Evolutionary conservation across 2,797 vertebrate genomes (phyloP), one percentile per base, ranked within the genome.

Genomic region (Scolopax rusticola): DNA sequence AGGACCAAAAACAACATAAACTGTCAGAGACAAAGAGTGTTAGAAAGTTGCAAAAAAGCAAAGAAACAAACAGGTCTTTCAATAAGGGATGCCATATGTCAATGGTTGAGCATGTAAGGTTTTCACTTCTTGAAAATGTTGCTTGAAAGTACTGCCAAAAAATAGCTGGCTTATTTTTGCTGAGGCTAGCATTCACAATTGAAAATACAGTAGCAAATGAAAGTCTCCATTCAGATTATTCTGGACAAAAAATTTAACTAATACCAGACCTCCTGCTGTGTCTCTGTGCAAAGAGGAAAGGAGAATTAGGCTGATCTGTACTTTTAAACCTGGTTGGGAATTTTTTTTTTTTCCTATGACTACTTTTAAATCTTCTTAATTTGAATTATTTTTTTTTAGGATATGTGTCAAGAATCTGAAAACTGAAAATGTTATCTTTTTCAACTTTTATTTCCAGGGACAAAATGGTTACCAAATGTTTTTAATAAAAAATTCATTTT

Each of bases 401-500:
- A 18, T 33, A n/a, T 2, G 0, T 32, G 7, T 33, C 4, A 60
- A 75, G 21, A 69, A 48, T 43, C 11, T 32, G 11, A 75, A 45
- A 6, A 24, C 6, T 30, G 18, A 76, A 91, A 69, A 17, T 47
- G 2, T 33, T 73, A 19, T 2, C 1, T 45, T 33, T 68, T 71
- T 32, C 8, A 43, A 9, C 4, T 36, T 64, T 68, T 32, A 12
- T 85, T 83, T 87, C 60, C 20, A n/a, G 6, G 4, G 28, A 80
- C 59, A 73, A 73, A 43, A 3, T 9, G 2, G 1, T 17, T 74
- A 13, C 2, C 5, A 57, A 9, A 43, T 30, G 0, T 19, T 80
- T 80, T 48, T 50, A 36, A 45, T 14, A 19, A 38, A 83, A 38
- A 4, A 87, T 15, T 7, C 1, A 27, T 38, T 80, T n/a, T 54